phyloP scores from a whole-genome alignment of 2,888 invertebrate species.

The Lingula anatina region DNA sequence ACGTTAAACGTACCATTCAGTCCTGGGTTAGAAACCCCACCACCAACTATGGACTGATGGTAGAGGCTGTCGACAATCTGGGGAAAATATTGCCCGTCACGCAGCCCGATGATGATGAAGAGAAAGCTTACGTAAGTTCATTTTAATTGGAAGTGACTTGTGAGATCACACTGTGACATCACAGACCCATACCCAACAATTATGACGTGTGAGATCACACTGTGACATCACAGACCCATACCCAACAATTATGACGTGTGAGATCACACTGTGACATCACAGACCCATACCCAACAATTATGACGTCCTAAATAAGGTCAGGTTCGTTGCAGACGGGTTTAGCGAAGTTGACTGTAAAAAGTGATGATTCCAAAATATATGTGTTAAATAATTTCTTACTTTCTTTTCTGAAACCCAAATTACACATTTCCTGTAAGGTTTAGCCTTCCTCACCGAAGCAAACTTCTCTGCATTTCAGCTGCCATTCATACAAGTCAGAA shows the following conservation, averaged over 20 bases:
- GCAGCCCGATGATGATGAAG: conserved; percentile 15
- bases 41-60: conserved; percentile 24
- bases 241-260: too few relatives aligned
- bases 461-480: conserved; percentile 20
- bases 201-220: too few relatives aligned
- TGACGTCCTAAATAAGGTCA: too few relatives aligned
- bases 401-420: not conserved
- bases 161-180: too few relatives aligned
- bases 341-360: too few relatives aligned
- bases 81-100: conserved; percentile 26
- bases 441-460: too few relatives aligned
- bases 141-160: not conserved
- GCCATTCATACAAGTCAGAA: conserved; percentile 30
- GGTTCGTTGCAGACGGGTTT: too few relatives aligned
- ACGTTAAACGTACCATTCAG: conserved; percentile 18
- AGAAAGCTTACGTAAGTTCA: conserved; percentile 30
- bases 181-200: too few relatives aligned
- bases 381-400: not conserved
- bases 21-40: conserved; percentile 24
- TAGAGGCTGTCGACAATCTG: conserved; percentile 21
- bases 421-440: too few relatives aligned
- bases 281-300: too few relatives aligned
- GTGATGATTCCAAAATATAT: not conserved
- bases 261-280: too few relatives aligned
- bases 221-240: too few relatives aligned